Base-by-base conservation (phyloP, 2,888 invertebrate species). In the Phortica okadai region DNA sequence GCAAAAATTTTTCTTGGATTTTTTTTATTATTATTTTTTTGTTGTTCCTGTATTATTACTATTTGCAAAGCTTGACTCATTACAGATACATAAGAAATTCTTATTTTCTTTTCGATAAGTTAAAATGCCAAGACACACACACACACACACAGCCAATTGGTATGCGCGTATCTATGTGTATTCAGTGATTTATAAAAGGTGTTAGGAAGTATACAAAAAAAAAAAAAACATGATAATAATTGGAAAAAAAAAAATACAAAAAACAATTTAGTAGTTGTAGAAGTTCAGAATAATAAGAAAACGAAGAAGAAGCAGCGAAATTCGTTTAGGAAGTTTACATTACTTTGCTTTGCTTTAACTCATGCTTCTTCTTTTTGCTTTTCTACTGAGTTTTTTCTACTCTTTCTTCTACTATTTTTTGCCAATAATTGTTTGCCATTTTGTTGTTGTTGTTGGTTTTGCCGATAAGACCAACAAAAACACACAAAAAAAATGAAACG, bases 381-480 rank as follows among this genome's bases (percentile, higher is more conserved):
- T 54, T 54, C 11, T 54, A 6, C 33, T 33, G 2, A 33, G 1
- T 6, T 42, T 66, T 8, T 66, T 11, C 66, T 41, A 10, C 33
- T 14, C 14, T 14, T 25, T 11, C 66, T 42, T 14, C 14, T 7
- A 21, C 42, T 66, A n/a, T 11, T 42, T 42, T 41, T 14, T 5
- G 50, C 14, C 50, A 66, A 14, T 41, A 42, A 66, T 21, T 62
- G 50, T 50, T 33, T 50, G 50, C 50, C 6, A 21, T 62, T 62
- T 62, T 62, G 16, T 67, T 44, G 10, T 67, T 67, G 6, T 67
- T 67, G 6, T 67, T 67, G 42, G 1, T 67, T 42, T 67, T 67
- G n/a, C 10, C 16, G n/a, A 16, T 7, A 25, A 16, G 33, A 16
- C 33, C 25, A 25, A 25, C 25, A 62, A 62, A 21, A 59, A 62